Percentiles rank a stretch among this genome's conserved stretches.
Conservation (phyloP, 2,113 vertebrate species). For the Brevimyrus niger region DNA sequence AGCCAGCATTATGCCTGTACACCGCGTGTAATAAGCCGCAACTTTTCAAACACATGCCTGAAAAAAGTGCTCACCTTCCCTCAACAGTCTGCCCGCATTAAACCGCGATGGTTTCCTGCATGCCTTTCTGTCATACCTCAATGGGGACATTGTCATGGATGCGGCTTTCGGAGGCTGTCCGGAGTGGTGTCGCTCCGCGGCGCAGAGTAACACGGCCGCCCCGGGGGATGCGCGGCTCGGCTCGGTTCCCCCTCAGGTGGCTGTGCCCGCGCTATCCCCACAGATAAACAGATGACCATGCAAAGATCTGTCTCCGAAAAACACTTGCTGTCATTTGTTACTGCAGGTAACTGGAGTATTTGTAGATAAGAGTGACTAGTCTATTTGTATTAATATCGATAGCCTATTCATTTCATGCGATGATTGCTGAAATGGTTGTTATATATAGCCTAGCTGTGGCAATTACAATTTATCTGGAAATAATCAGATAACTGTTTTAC, state of each 20-base stretch:
- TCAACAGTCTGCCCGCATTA: slow-evolving; percentile 20
- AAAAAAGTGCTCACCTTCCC: slow-evolving; percentile 35
- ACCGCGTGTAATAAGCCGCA: background rate
- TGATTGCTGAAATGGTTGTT: background rate
- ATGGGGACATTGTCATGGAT: slow-evolving; percentile 27
- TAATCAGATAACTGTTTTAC: background rate
- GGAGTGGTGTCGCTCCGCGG: slow-evolving; percentile 25
- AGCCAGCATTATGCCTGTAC: background rate
- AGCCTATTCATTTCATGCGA: background rate
- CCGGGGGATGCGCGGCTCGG: slow-evolving; percentile 8
- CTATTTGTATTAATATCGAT: background rate
- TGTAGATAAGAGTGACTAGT: background rate
- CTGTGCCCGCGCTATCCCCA: background rate
- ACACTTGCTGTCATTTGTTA: background rate
- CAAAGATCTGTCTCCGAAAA: background rate
- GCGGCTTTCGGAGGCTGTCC: slow-evolving; percentile 22
- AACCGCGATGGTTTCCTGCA: background rate
- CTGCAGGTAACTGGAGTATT: background rate
- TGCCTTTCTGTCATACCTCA: slow-evolving; percentile 17
- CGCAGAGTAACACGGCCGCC: slow-evolving; percentile 30
- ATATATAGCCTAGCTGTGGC: background rate
- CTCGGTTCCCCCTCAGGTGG: background rate
- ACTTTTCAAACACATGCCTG: background rate
- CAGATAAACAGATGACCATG: background rate
- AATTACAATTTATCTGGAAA: background rate